Evolutionary conservation across 2,797 vertebrate species (phyloP), one percentile per base, ranked within the genome.

Genomic region (Potorous gilbertii): DNA sequence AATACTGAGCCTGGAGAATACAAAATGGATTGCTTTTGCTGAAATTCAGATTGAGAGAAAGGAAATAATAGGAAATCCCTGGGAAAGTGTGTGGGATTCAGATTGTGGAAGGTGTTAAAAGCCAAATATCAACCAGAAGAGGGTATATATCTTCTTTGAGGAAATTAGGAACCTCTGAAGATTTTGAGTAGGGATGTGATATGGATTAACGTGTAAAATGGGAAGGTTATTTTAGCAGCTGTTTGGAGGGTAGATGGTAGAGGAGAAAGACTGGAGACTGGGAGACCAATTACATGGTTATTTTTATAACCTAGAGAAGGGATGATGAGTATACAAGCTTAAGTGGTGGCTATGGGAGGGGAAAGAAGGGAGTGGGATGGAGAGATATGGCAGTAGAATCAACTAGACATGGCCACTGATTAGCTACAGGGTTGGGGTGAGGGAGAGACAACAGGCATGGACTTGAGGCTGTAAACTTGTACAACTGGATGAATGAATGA

Each of bases 331-430:
- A 46, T 50, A 27, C 74, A 46, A 27, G 10, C 3, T 24, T 27
- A 81, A 24, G 74, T 24, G 74, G 40, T 50, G 40, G 74, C 74
- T 46, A 18, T 21, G 94, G 90, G 91, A 95, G 62, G 54, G 81
- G 16, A 81, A 52, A 50, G 91, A 46, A 95, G 54, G 46, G 5
- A 59, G 34, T 97, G 95, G 74, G 90, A 95, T 92, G 93, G 54
- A 93, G 93, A 34, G 54, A 50, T 34, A 0, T 74, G n/a, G 2
- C 18, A 40, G 66, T 2, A 40, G n/a, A 97, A 96, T 93, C 95
- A 97, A 97, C 97, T 95, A 97, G 96, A 91, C 89, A 0, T 0
- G 54, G 81, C 0, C 0, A 95, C 54, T 21, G 95, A 96, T 29
- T 16, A 52, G 14, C 55, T 94, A 92, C 54, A 92, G 55, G 57